Conservation (phyloP, 2,797 vertebrate species). For the Decapterus maruadsi region DNA sequence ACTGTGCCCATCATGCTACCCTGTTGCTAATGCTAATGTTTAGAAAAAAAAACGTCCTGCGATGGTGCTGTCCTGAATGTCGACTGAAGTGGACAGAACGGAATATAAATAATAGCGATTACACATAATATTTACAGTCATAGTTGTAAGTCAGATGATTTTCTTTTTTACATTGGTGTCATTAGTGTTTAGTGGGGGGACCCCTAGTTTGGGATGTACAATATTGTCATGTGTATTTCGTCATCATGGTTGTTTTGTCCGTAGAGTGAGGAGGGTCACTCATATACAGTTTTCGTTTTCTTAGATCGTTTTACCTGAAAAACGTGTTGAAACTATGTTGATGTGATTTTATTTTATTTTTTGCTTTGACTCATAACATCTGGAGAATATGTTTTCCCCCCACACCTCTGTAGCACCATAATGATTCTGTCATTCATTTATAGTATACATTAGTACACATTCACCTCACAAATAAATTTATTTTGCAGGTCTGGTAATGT, state of each 20-base stretch:
- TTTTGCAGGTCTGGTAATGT: no score
- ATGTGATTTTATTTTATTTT: no score
- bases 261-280: neutral
- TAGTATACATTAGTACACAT: no score
- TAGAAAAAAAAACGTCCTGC: conserved; percentile 23
- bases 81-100: neutral
- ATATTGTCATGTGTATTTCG: neutral
- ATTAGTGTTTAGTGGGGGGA: neutral
- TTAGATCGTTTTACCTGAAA: neutral
- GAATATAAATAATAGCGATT: neutral
- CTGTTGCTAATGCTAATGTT: conserved; percentile 67
- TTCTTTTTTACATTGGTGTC: neutral
- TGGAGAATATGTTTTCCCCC: no score
- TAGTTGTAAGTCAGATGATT: neutral
- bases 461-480: no score
- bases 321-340: neutral
- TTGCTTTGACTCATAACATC: no score
- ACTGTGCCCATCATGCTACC: neutral
- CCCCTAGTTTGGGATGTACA: neutral
- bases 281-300: no score
- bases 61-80: conserved; percentile 18
- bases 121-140: neutral
- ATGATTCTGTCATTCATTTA: no score
- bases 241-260: conserved; percentile 1
- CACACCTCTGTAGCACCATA: no score